Percentiles rank a stretch among this genome's conserved stretches.
Evolutionary conservation across 1,140 invertebrate species (phyloP).

Genomic region (Rhynchophorus ferrugineus): DNA sequence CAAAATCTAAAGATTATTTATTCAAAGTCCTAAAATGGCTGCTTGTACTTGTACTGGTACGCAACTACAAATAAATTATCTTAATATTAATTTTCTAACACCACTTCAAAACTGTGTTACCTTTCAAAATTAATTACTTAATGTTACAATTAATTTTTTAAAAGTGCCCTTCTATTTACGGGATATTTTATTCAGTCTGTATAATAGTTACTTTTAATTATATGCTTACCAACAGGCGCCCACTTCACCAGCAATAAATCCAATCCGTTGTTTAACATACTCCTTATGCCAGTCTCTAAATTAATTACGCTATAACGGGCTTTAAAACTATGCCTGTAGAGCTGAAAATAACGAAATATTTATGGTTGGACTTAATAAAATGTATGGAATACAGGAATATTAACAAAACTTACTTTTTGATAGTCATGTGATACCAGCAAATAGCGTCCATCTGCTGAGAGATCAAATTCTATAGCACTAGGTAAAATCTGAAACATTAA

Average conservation of each 20-base stretch:
- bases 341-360: conserved; percentile 39
- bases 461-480: conserved; percentile 34
- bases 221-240: conserved; percentile 51
- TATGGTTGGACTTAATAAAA: too few relatives aligned
- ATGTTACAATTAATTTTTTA: too few relatives aligned
- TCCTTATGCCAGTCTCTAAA: conserved; percentile 41
- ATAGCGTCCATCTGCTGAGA: conserved; percentile 47
- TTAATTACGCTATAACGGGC: conserved; percentile 51
- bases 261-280: conserved; percentile 39
- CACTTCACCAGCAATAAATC: conserved; percentile 53
- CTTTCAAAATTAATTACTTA: too few relatives aligned
- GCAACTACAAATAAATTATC: too few relatives aligned
- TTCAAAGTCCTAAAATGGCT: too few relatives aligned
- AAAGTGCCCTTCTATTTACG: too few relatives aligned
- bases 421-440: conserved; percentile 44
- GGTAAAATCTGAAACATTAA: conserved; percentile 30
- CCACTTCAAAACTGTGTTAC: too few relatives aligned
- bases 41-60: too few relatives aligned
- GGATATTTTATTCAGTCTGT: neutral
- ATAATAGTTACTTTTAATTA: neutral
- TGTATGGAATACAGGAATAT: too few relatives aligned
- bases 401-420: conserved; percentile 42
- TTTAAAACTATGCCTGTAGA: conserved; percentile 50
- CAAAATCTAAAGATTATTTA: too few relatives aligned
- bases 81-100: too few relatives aligned